A percentile compares a stretch with the other conserved stretches of the same genome.
These are phyloP conservation scores for Eulithis prunata DNA, from an alignment of 2,888 invertebrate species.

Conservation along the genomic window DNA sequence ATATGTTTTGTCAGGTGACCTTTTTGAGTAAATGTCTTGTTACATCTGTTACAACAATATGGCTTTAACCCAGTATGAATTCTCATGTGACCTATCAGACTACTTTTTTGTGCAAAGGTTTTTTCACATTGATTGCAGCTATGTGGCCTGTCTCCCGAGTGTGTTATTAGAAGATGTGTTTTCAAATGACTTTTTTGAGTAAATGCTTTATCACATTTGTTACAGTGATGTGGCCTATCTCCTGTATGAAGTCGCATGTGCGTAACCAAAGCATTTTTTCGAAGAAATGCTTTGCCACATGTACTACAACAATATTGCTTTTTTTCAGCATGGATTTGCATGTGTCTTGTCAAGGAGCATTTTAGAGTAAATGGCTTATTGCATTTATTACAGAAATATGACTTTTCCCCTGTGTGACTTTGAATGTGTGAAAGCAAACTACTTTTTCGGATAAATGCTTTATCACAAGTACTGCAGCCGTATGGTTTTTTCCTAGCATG, in stretches of 20 bases:
- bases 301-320: not conserved
- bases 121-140: not conserved
- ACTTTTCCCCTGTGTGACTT: not conserved
- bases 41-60: not conserved
- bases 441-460: not conserved
- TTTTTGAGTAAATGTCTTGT: not conserved
- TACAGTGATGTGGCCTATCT: not conserved
- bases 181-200: not conserved
- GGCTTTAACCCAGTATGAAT: not conserved
- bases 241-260: not conserved
- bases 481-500: not conserved
- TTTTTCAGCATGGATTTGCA: not conserved
- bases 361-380: slow-evolving; percentile 1
- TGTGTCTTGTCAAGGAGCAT: not conserved
- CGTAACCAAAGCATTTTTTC: not conserved
- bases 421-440: not conserved
- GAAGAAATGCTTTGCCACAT: not conserved
- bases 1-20: slow-evolving; percentile 1
- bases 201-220: not conserved
- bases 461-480: not conserved
- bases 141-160: not conserved
- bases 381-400: not conserved
- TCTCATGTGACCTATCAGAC: not conserved
- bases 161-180: not conserved
- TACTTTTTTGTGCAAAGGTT: not conserved